Conservation (phyloP, 2,797 vertebrate genomes). For the Tympanoctomys barrerae region DNA sequence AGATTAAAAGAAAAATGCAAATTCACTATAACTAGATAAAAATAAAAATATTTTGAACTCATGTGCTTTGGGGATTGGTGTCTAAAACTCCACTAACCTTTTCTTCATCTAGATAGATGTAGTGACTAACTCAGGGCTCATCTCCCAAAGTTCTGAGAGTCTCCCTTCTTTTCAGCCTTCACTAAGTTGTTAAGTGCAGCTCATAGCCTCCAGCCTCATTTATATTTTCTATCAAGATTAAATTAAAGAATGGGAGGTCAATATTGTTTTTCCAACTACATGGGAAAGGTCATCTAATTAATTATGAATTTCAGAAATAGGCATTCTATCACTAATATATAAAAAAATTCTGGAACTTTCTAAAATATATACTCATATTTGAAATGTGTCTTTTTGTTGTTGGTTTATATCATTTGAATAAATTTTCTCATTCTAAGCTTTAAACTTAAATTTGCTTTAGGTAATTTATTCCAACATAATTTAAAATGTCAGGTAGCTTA, state of each 20-base stretch:
- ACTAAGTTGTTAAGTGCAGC: constrained; percentile 56
- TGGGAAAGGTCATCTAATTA: constrained; percentile 1
- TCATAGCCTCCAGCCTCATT: constrained; percentile 52
- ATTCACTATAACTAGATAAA: constrained; percentile 46
- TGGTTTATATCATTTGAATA: constrained; percentile 46
- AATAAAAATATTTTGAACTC: constrained; percentile 52
- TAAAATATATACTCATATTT: constrained; percentile 8
- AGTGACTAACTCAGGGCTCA: background rate
- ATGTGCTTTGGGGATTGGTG: constrained; percentile 39
- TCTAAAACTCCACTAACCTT: background rate
- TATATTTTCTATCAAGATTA: constrained; percentile 56
- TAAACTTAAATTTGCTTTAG: constrained; percentile 55
- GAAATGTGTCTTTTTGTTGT: constrained; percentile 50
- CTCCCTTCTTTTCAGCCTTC: constrained; percentile 52
- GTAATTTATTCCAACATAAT: constrained; percentile 58
- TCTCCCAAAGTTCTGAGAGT: background rate
- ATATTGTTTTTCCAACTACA: background rate
- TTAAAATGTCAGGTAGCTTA: constrained; percentile 3
- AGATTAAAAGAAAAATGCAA: constrained; percentile 52
- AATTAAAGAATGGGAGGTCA: constrained; percentile 54
- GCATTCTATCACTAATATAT: background rate
- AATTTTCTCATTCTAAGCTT: constrained; percentile 59
- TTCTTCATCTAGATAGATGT: constrained; percentile 20
- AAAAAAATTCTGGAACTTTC: constrained; percentile 57
- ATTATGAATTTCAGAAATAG: constrained; percentile 48